Base-by-base conservation (phyloP, 64 coral and sea anemone species). In the Montipora sp. region DNA sequence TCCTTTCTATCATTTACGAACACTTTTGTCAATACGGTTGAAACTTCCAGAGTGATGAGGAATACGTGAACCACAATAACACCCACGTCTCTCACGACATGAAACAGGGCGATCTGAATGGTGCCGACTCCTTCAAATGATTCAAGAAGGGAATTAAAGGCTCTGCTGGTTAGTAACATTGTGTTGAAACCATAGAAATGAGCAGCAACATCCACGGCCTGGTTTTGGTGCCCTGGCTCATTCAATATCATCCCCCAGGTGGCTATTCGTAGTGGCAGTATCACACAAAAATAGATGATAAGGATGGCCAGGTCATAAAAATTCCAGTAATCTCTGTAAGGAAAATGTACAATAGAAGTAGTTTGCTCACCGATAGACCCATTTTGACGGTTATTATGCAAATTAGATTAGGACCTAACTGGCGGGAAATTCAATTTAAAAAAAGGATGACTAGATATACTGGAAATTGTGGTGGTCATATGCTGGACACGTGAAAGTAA, bases 171-270 rank as follows among this genome's bases (percentile, higher is more conserved):
- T 3, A 91, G 89, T 9, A 91, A n/a, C 67, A 92, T 83, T 27
- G 90, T 75, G 57, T 92, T 92, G 7, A 92, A 74, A 46, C 90
- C 90, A 11, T 92, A 92, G 13, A 92, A 22, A 58, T 92, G 83
- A 2, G 59, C 79, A 16, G 90, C 70, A 3, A 84, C 53, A 7
- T 71, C 80, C 16, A 92, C 47, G 10, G 50, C 5, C 20, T 68
- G 45, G 80, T 92, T 83, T 7, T 75, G 24, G 3, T 63, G 5
- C 9, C 75, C 80, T 7, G 20, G 19, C 12, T 8, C 59, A 8
- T 57, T 11, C 53, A 7, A 57, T 19, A 51, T 15, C 12, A n/a
- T 11, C 2, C 43, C 78, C 90, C 79, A 92, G 1, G 80, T 75
- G 16, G 75, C 22, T 18, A 92, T 55, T 77, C 90, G 44, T 48